Evolutionary conservation across 2,888 invertebrate species (phyloP).

Genomic region (Metellina segmentata): DNA sequence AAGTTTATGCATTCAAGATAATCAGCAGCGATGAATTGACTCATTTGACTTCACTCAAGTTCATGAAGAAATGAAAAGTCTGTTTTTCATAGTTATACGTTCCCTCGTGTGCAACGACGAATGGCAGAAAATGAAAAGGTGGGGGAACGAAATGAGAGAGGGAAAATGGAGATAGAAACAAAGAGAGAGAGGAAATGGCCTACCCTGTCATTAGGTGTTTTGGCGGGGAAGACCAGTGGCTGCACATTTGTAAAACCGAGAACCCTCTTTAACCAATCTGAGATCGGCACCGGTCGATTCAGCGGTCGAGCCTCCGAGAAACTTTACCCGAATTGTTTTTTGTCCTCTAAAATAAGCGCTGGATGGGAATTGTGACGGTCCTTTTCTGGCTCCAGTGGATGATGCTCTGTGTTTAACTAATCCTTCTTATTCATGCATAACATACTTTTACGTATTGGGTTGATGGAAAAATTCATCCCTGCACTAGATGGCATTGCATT

Average conservation of each 20-base stretch:
- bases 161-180: not conserved
- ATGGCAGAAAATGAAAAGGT: not conserved
- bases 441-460: too few relatives aligned
- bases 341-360: too few relatives aligned
- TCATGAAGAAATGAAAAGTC: not conserved
- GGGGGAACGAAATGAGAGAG: not conserved
- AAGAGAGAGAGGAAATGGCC: conserved; percentile 56
- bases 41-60: too few relatives aligned
- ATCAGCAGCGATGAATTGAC: too few relatives aligned
- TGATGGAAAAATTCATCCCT: too few relatives aligned
- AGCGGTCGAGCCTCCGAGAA: not conserved
- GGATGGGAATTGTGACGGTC: too few relatives aligned
- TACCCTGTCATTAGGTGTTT: conserved; percentile 42
- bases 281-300: conserved; percentile 32
- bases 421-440: too few relatives aligned
- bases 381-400: too few relatives aligned
- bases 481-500: too few relatives aligned
- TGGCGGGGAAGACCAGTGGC: conserved; percentile 64
- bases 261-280: conserved; percentile 55
- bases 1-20: too few relatives aligned
- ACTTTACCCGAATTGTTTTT: too few relatives aligned
- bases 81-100: not conserved
- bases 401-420: too few relatives aligned
- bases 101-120: not conserved
- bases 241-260: conserved; percentile 48